Percentiles rank a stretch among this genome's conserved stretches.
Evolutionary conservation across 1,140 invertebrate genomes (phyloP).

Genomic region (Drosophila sucinea): DNA sequence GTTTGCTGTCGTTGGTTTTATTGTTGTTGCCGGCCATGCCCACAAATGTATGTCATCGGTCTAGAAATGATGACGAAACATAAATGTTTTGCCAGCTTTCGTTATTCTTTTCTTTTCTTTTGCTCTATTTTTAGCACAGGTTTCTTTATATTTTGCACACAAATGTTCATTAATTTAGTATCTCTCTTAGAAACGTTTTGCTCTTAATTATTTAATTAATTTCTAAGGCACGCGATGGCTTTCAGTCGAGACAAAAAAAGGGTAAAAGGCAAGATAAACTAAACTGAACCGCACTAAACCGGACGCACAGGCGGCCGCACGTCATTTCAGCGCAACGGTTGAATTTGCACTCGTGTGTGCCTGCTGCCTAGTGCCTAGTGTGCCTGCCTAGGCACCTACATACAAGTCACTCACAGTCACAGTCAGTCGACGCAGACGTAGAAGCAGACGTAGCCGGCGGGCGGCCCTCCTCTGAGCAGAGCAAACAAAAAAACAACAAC

Average conservation of each 20-base stretch:
- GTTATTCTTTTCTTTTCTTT: not conserved
- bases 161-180: conserved; percentile 58
- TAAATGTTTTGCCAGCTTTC: conserved; percentile 17
- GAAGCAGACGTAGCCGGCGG: not conserved
- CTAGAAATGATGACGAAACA: conserved; percentile 67
- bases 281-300: conserved; percentile 14
- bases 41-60: conserved; percentile 56
- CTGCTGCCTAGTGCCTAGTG: not conserved
- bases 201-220: conserved; percentile 75
- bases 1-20: not conserved
- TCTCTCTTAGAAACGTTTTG: conserved; percentile 21
- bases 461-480: conserved; percentile 4
- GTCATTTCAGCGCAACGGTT: conserved; percentile 68
- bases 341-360: conserved; percentile 65
- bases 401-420: not conserved
- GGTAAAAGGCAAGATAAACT: not conserved
- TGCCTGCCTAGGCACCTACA: too few relatives aligned
- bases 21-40: conserved; percentile 46
- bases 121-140: conserved; percentile 59
- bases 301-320: conserved; percentile 51
- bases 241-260: conserved; percentile 14
- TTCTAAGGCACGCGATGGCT: conserved; percentile 63
- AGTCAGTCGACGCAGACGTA: conserved; percentile 11
- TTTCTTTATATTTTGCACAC: conserved; percentile 31
- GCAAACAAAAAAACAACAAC: not conserved